A percentile compares a stretch with the other conserved stretches of the same genome.
Evolutionary conservation across 92 coral and sea anemone genomes (phyloP).

Genomic region (Phenganax subtilis): DNA sequence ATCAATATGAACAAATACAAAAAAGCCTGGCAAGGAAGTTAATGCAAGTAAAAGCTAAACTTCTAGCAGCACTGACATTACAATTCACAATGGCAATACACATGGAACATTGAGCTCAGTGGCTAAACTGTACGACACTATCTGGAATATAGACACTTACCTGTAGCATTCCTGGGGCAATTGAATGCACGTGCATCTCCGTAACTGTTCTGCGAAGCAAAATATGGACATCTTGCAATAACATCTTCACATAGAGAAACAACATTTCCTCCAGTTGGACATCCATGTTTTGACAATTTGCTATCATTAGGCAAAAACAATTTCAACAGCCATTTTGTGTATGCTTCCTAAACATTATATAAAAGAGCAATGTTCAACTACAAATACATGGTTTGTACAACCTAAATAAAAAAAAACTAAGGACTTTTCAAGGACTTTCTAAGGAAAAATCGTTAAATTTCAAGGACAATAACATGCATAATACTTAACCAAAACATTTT

Average conservation of each 20-base stretch:
- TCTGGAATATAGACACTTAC: background rate
- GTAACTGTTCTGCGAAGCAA: constrained; percentile 21
- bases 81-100: background rate
- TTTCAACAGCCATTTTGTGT: constrained; percentile 28
- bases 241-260: constrained; percentile 2
- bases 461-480: no score
- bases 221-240: constrained; percentile 33
- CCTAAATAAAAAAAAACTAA: background rate
- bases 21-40: no score
- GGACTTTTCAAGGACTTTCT: background rate
- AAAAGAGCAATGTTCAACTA: background rate
- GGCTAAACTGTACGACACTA: background rate
- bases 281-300: background rate
- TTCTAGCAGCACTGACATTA: no score
- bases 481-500: no score
- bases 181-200: constrained; percentile 34
- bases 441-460: no score
- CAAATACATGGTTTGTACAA: background rate
- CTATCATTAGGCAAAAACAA: background rate
- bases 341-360: constrained; percentile 11
- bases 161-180: background rate
- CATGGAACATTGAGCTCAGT: background rate
- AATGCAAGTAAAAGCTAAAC: no score
- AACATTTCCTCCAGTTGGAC: background rate
- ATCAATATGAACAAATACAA: no score